Base-by-base conservation (phyloP, 2,113 vertebrate genomes). In the Pterophyllum scalare region DNA sequence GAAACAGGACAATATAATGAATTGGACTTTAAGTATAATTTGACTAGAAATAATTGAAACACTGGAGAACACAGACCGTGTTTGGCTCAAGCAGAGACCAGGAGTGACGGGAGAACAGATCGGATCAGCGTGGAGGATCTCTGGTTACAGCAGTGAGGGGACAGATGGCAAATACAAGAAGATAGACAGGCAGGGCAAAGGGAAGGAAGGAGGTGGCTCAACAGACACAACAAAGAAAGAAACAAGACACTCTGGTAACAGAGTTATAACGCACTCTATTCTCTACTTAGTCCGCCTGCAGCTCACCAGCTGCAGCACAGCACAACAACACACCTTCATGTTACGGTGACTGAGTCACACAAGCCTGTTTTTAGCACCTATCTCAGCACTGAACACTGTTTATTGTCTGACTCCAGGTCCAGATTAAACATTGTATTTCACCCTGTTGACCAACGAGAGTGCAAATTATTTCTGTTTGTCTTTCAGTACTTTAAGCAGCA, bases 151-250 rank as follows among this genome's bases (percentile, higher is more conserved):
- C 82, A 38, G 31, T 0, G 24, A 49, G 59, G 3, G 67, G 28
- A 80, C 88, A 93, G 89, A 81, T 87, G 89, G 87, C 75, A 60
- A 67, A 78, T 10, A 70, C 79, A 1, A 46, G 79, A 13, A 38
- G 46, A 35, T 2, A 7, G 26, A 70, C n/a, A 60, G 38, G 14
- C 6, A 26, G 26, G 77, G 15, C 6, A n/a, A 33, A 56, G 28
- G 26, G 31, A 67, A 49, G 43, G 11, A 11, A 24, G 46, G 19
- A 20, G 22, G 40, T 6, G 24, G 80, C 31, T 31, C 0, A 35
- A 84, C 3, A 59, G 43, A 59, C 20, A 6, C 3, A 2, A 12
- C 5, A 58, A 14, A 28, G 17, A 43, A 40, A 6, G 1, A 14
- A 56, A 54, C 17, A 20, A 31, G 43, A 65, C 9, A 61, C 79